These are phyloP conservation scores for Automeris io DNA, from an alignment of 2,888 invertebrate species.

Conservation along the genomic window DNA sequence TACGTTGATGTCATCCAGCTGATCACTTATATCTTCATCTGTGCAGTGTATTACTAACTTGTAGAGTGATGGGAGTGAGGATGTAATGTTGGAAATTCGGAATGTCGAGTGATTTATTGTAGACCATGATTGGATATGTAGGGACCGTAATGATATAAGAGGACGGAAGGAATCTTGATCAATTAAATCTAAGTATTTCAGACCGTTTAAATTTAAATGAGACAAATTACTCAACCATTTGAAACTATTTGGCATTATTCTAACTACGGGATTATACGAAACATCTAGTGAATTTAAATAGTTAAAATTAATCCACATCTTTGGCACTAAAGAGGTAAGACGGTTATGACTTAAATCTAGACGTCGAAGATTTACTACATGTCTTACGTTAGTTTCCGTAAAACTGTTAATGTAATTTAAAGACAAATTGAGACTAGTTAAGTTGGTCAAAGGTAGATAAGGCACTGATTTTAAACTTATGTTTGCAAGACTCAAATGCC, in stretches of 20 bases:
- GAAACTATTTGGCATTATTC: conserved; percentile 84
- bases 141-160: conserved; percentile 82
- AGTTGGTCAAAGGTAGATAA: conserved; percentile 84
- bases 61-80: conserved; percentile 83
- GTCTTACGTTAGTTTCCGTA: conserved; percentile 83
- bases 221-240: conserved; percentile 83
- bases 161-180: conserved; percentile 86
- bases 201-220: conserved; percentile 83
- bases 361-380: conserved; percentile 82
- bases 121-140: conserved; percentile 86
- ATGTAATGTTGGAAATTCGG: conserved; percentile 83
- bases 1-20: conserved; percentile 85
- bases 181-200: conserved; percentile 83
- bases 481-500: conserved; percentile 85
- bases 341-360: conserved; percentile 88
- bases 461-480: conserved; percentile 88
- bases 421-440: conserved; percentile 88
- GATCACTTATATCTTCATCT: conserved; percentile 84
- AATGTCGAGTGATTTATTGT: conserved; percentile 81
- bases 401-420: conserved; percentile 85
- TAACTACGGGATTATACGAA: conserved; percentile 88
- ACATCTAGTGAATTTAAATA: conserved; percentile 86
- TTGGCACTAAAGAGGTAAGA: conserved; percentile 83
- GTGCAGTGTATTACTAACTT: conserved; percentile 86
- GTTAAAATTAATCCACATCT: conserved; percentile 83